Evolutionary conservation across 2,888 invertebrate genomes (phyloP), one percentile per base, ranked within the genome.

Genomic region (Dryobotodes eremita): DNA sequence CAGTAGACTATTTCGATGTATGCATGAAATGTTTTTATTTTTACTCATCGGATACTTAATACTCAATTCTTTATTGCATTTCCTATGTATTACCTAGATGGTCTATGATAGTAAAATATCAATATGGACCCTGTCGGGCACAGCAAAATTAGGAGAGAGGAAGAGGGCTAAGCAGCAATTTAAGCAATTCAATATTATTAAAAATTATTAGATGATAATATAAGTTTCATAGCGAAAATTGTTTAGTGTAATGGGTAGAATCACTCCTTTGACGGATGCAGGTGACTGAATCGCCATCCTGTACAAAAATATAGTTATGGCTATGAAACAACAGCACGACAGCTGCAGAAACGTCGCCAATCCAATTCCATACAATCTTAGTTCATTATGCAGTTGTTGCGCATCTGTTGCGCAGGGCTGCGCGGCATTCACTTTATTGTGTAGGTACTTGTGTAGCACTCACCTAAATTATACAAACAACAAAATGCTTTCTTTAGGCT

Each of bases 301-400:
- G 7, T 26, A 26, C 20, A 66, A 26, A 20, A 42, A 42, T 20
- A 55, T 46, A 50, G 36, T 53, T 50, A 72, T 6, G 23, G 10
- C 26, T 74, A 46, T 26, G 42, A 46, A 31, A 31, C 31, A 55
- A 31, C 31, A 23, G 26, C 17, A 53, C 8, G 8, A 23, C 50
- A 53, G 61, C 53, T 78, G 26, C 26, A 36, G n/a, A 31, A 31
- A 13, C 13, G 36, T 23, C 36, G 53, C 4, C 31, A 36, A 10
- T 48, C 26, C 46, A 66, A 57, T 36, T 50, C 6, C 26, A 48
- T 46, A 46, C 53, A 48, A 36, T 48, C 42, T n/a, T 57, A 31
- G 36, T 75, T 53, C 36, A 66, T 80, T 61, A 61, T 20, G 53
- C 76, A 75, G 23, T 17, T 59, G 75, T 64, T 81, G 31, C 26